Evolutionary conservation across 2,113 vertebrate species (phyloP), one percentile per base, ranked within the genome.

Genomic region (Sander lucioperca): DNA sequence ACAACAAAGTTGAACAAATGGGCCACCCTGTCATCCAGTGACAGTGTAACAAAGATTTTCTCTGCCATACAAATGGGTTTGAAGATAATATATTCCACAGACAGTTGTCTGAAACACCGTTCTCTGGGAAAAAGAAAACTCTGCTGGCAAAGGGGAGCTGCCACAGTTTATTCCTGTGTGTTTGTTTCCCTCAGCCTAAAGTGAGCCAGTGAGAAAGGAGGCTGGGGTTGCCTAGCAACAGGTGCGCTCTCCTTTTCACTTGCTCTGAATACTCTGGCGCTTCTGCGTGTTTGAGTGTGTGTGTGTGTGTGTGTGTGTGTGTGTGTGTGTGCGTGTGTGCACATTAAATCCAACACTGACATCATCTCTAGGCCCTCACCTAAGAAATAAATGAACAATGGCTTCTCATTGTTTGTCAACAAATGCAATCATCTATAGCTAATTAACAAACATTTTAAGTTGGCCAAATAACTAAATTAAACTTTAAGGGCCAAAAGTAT

Each of bases 191-290:
- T 74, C 67, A 82, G 76, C 65, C 77, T 77, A 50, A 87, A 89
- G 73, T 58, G 71, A 91, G 79, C 76, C 77, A 84, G 67, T 63
- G 82, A 84, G 80, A 71, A 86, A 72, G 79, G 85, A 91, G 91
- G 85, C 81, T 77, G 72, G 70, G 80, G 94, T 95, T 96, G 94
- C 95, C 89, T 94, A 93, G 94, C 93, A 95, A 96, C 94, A 94
- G 88, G 93, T 94, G 83, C 66, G 53, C 87, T 88, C 87, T 94
- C 85, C 89, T 92, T 92, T 93, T 90, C 81, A 89, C 86, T 91
- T 61, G 88, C 85, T 91, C 84, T 84, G 81, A 89, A 89, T 74
- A 67, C 88, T 83, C 59, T 76, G 54, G 71, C 2, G 74, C 76
- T 75, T 81, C 27, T 77, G 67, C 27, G 77, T 62, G 70, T 83